phyloP scores from a whole-genome alignment of 2,113 vertebrate genomes.

The Sialia sialis region DNA sequence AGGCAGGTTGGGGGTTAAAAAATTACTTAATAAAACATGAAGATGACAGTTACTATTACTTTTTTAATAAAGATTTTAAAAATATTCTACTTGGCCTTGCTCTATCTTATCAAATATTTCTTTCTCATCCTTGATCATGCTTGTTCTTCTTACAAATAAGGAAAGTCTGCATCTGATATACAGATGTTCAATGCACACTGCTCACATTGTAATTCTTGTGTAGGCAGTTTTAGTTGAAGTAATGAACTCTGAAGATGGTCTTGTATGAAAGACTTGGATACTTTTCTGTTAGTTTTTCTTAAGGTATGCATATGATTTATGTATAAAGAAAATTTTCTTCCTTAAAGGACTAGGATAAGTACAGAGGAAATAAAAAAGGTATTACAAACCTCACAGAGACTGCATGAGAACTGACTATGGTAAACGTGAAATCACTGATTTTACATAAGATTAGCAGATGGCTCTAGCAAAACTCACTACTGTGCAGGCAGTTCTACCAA shows the following conservation, averaged over 20 bases:
- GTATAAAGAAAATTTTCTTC: neutral
- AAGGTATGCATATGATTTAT: neutral
- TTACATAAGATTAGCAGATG: neutral
- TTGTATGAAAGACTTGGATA: neutral
- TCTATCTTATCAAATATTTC: neutral
- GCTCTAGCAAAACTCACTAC: neutral
- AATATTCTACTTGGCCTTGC: neutral
- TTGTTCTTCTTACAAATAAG: neutral
- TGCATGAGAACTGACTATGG: neutral
- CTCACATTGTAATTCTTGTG: neutral
- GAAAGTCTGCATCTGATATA: neutral
- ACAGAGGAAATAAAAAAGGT: neutral
- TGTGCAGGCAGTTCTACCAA: neutral
- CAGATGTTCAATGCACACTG: neutral
- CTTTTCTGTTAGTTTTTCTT: neutral
- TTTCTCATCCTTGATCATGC: neutral
- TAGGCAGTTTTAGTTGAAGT: neutral
- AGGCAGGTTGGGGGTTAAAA: neutral
- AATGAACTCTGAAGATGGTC: neutral
- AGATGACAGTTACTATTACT: neutral
- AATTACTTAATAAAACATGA: neutral
- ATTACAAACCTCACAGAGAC: neutral
- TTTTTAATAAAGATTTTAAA: neutral
- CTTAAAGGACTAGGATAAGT: neutral
- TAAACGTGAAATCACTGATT: slow-evolving; percentile 4